Percentiles rank a stretch among this genome's conserved stretches.
These are phyloP conservation scores for Cyanoderma ruficeps DNA, from an alignment of 2,113 vertebrate species.

Conservation along the genomic window DNA sequence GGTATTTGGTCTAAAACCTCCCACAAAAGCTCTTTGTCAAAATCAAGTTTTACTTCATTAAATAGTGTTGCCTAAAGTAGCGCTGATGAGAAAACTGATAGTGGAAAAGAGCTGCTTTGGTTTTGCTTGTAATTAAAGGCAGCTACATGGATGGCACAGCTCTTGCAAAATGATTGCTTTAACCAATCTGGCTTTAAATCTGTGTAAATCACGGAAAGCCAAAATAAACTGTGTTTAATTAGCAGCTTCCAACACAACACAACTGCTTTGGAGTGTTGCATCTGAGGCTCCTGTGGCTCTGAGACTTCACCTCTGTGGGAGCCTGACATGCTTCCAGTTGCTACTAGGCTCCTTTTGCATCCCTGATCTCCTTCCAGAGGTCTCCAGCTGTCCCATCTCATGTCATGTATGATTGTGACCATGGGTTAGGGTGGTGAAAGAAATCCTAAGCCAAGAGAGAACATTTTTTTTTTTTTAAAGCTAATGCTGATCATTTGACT, in stretches of 20 bases:
- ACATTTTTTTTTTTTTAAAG: not conserved
- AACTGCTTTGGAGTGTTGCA: not conserved
- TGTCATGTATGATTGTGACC: not conserved
- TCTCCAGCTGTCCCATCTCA: not conserved
- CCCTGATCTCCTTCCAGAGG: not conserved
- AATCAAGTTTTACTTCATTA: not conserved
- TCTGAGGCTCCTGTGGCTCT: not conserved
- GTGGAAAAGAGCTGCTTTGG: not conserved
- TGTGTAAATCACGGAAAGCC: not conserved
- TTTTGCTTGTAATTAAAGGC: constrained; percentile 1
- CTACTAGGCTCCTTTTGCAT: not conserved
- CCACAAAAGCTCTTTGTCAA: not conserved
- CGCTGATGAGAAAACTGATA: not conserved
- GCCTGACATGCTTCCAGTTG: not conserved
- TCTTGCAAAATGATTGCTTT: not conserved
- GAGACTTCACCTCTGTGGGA: not conserved
- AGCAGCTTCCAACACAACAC: not conserved
- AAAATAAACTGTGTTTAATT: not conserved
- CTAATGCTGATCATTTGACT: not conserved
- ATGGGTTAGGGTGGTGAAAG: not conserved
- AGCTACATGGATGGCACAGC: not conserved
- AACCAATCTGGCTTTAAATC: not conserved
- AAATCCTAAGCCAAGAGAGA: not conserved
- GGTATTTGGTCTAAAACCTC: not conserved
- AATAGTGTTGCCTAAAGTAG: not conserved